Evolutionary conservation across 1,140 invertebrate genomes (phyloP), one percentile per base, ranked within the genome.

Genomic region (Dinoponera quadriceps): DNA sequence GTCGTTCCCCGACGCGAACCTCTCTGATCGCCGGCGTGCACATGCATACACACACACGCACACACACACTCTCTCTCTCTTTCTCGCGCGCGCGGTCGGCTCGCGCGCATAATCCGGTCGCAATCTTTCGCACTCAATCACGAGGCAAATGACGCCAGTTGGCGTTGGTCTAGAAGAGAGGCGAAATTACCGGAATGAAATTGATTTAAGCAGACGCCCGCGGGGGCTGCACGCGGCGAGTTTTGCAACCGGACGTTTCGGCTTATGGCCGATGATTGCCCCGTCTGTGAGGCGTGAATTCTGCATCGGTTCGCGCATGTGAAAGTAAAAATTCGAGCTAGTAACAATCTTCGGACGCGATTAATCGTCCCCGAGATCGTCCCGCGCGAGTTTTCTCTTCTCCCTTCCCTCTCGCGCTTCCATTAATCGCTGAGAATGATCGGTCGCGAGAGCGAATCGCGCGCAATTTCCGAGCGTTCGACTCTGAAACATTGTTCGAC

Each of bases 91-190:
- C n/a, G n/a, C n/a, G n/a, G 71, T 29, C 44, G 54, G 38, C 68
- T 29, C 71, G 38, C 71, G 57, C 78, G 57, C 78, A 81, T 83
- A 83, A 89, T 89, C 86, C 83, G 29, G 72, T 77, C 60, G 62
- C 71, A 86, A 88, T 88, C 82, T 88, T 87, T 66, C 74, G 81
- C 84, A 82, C 82, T 86, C 84, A 84, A 80, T 84, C 75, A 84
- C 80, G 68, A 62, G 60, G 84, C 86, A 85, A 85, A 81, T 84
- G 75, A 86, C 87, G 66, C 69, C 85, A 83, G 85, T 86, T 85
- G 85, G 77, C 83, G 68, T 81, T 71, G 57, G 62, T 84, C 75
- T 80, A 71, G 75, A 68, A 81, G 75, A 54, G 27, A 55, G 29
- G 65, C 66, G 18, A 80, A 60, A 84, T 81, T 81, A 81, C 83